These are phyloP conservation scores for Calidris pugnax DNA, from an alignment of 2,113 vertebrate genomes.

Conservation along the genomic window DNA sequence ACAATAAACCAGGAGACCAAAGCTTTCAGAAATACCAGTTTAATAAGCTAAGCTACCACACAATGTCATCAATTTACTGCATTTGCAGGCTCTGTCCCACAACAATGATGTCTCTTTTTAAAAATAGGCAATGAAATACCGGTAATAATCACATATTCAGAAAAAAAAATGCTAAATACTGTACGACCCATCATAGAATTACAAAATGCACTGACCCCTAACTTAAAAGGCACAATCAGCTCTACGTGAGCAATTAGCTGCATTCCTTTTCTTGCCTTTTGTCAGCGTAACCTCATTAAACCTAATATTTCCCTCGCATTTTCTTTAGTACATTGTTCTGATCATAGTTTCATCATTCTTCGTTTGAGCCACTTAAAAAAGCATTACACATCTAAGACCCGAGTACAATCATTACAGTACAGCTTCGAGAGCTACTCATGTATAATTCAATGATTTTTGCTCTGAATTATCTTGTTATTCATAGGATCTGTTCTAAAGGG, in stretches of 20 bases:
- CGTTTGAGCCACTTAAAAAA: slow-evolving; percentile 9
- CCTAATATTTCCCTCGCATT: not conserved
- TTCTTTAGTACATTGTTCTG: slow-evolving; percentile 36
- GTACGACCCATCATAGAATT: not conserved
- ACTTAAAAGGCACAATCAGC: not conserved
- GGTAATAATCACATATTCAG: not conserved
- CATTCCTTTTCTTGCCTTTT: not conserved
- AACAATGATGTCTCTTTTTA: not conserved
- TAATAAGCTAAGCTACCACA: not conserved
- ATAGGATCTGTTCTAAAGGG: not conserved
- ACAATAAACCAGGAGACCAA: not conserved
- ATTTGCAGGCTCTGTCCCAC: not conserved
- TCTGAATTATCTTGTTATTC: slow-evolving; percentile 52
- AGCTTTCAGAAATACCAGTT: not conserved
- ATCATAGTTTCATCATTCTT: slow-evolving; percentile 33
- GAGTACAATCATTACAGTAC: not conserved
- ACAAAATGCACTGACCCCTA: not conserved
- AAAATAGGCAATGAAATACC: not conserved
- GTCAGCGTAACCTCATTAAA: slow-evolving; percentile 16
- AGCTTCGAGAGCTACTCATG: slow-evolving; percentile 41
- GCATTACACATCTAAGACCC: slow-evolving; percentile 30
- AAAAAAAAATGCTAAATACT: not conserved
- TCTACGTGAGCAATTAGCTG: not conserved
- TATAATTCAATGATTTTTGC: slow-evolving; percentile 42
- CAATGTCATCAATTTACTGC: not conserved